Conservation (phyloP, 92 coral and sea anemone genomes). For the Parazoanthus swiftii region DNA sequence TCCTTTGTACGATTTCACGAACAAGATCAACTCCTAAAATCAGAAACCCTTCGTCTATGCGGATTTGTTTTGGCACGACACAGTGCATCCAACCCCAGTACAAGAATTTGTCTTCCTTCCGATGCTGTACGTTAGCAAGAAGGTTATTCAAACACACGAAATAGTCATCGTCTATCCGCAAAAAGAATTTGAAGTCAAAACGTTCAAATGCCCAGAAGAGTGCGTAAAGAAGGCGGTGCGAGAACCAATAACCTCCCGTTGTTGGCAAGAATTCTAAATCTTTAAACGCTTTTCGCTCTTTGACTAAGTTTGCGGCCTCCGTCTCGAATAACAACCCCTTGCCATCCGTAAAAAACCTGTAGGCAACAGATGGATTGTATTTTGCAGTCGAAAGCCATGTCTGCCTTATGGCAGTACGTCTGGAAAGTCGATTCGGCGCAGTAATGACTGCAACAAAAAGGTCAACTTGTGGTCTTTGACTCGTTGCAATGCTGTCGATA, state of each 20-base stretch:
- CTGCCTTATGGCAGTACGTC: constrained; percentile 42
- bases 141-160: constrained; percentile 62
- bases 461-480: constrained; percentile 43
- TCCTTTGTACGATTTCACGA: constrained; percentile 46
- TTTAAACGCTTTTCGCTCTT: constrained; percentile 26
- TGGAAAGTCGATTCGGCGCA: constrained; percentile 27
- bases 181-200: constrained; percentile 48
- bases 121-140: constrained; percentile 40
- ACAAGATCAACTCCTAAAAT: constrained; percentile 47
- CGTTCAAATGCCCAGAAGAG: constrained; percentile 57
- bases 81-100: constrained; percentile 60
- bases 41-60: constrained; percentile 58
- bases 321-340: constrained; percentile 22
- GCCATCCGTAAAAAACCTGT: constrained; percentile 55
- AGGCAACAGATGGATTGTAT: constrained; percentile 38
- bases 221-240: constrained; percentile 46
- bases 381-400: constrained; percentile 44
- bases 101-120: constrained; percentile 47
- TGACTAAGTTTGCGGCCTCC: background rate
- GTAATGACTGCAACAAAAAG: constrained; percentile 44
- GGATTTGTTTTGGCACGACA: constrained; percentile 41
- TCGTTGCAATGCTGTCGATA: background rate
- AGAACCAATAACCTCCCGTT: constrained; percentile 43
- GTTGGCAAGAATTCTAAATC: constrained; percentile 57
- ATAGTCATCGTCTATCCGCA: constrained; percentile 61